phyloP scores from a whole-genome alignment of 2,113 vertebrate species.

The Okapia johnstoni region DNA sequence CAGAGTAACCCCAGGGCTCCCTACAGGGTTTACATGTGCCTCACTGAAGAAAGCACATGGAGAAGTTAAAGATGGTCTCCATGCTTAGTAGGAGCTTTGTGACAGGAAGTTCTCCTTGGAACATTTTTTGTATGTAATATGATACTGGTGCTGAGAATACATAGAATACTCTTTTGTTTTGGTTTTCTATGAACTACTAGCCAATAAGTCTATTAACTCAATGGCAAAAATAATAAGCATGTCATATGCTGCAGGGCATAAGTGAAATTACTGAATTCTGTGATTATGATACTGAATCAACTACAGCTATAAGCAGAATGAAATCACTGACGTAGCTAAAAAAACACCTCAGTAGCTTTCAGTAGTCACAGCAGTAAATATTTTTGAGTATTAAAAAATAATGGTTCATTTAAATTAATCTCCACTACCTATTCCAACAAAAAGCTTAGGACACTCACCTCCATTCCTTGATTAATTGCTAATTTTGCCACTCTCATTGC shows the following conservation, averaged over 20 bases:
- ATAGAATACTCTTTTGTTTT: neutral
- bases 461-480: constrained; percentile 96
- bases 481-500: constrained; percentile 97
- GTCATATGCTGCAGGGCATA: neutral
- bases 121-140: neutral
- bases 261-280: neutral
- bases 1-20: neutral
- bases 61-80: neutral
- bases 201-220: neutral
- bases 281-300: neutral
- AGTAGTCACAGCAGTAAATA: neutral
- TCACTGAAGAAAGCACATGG: neutral
- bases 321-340: neutral
- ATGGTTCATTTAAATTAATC: neutral
- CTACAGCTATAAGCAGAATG: neutral
- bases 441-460: constrained; percentile 83
- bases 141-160: neutral
- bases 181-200: neutral
- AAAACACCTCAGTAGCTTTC: neutral
- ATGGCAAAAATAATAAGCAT: neutral
- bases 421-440: neutral
- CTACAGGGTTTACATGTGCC: neutral
- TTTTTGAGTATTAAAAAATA: neutral
- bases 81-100: neutral
- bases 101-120: neutral